Evolutionary conservation across 2,113 vertebrate genomes (phyloP), one percentile per base, ranked within the genome.

Genomic region (Leucosticte australis): DNA sequence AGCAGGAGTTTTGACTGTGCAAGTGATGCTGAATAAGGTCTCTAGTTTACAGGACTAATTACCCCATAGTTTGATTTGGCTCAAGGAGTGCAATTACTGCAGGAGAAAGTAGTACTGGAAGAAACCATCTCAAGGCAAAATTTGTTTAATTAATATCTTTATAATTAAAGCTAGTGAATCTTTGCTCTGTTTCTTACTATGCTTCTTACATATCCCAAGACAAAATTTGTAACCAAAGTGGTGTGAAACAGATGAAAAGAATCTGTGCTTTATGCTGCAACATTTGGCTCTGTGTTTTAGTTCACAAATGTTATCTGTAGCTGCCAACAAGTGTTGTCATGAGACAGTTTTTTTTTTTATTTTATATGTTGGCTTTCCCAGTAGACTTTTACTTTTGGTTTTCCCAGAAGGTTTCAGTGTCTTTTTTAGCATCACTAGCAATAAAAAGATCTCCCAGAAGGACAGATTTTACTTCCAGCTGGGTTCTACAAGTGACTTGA

Each of bases 111-210:
- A 41, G 47, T 47, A 76, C 20, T 84, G 33, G 26, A 92, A 84
- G 44, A 78, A 89, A 53, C 15, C 37, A 50, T 92, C 77, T 91
- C 37, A 89, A 85, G 89, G 89, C 68, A 84, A 91, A 91, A 89
- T 85, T 92, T 6, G 14, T 91, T 96, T 94, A 87, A 91, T 89
- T 94, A 92, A 95, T 84, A 75, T 41, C 21, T 79, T 68, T 84
- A 57, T 69, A 60, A 76, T 91, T 89, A 60, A 79, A 82, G 31
- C 17, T 53, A 15, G 9, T 7, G 8, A 49, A 63, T 71, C 31
- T 82, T 84, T 91, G 35, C 31, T 91, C 33, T 71, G 1, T 46
- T 83, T 86, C 30, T 70, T 83, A 7, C 31, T 76, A 11, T 24
- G 15, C 5, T 85, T 85, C 56, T 74, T 77, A 42, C 8, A 24